These are phyloP conservation scores for Dasyprocta punctata DNA, from an alignment of 2,113 vertebrate species.

Conservation along the genomic window DNA sequence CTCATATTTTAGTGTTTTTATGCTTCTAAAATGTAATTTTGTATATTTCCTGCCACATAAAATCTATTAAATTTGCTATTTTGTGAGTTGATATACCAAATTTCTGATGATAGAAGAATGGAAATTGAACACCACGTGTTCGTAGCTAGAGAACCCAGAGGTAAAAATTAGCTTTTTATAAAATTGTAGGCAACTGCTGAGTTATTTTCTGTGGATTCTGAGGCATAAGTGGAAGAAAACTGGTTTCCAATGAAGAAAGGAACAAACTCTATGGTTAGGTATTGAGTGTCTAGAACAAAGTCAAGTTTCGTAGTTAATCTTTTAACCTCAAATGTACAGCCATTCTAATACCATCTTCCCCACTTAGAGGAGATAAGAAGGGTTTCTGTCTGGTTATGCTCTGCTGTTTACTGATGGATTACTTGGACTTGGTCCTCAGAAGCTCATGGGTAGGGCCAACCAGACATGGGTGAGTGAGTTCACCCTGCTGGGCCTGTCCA, in stretches of 20 bases:
- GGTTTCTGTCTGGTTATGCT: background rate
- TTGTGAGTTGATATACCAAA: background rate
- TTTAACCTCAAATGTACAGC: background rate
- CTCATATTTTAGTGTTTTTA: background rate
- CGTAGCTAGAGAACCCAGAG: background rate
- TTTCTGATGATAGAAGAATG: background rate
- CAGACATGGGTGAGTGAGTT: constrained; percentile 53
- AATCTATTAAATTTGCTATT: background rate
- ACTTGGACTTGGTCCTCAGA: background rate
- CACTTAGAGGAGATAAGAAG: background rate
- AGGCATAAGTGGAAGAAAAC: background rate
- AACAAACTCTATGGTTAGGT: background rate
- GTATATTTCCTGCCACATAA: background rate
- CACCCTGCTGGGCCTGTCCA: constrained; percentile 69
- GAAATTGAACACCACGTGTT: background rate
- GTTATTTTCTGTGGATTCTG: background rate
- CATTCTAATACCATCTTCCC: background rate
- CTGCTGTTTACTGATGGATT: background rate
- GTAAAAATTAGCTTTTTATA: background rate
- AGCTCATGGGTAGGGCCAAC: constrained; percentile 43
- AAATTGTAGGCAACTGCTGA: background rate
- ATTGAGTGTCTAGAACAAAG: background rate
- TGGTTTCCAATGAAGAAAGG: background rate
- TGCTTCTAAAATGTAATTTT: background rate
- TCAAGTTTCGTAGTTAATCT: background rate